Evolutionary conservation across 37 sponge, comb jelly and placozoan genomes (phyloP).

Genomic region (Chondrilla cf. caribensis): DNA sequence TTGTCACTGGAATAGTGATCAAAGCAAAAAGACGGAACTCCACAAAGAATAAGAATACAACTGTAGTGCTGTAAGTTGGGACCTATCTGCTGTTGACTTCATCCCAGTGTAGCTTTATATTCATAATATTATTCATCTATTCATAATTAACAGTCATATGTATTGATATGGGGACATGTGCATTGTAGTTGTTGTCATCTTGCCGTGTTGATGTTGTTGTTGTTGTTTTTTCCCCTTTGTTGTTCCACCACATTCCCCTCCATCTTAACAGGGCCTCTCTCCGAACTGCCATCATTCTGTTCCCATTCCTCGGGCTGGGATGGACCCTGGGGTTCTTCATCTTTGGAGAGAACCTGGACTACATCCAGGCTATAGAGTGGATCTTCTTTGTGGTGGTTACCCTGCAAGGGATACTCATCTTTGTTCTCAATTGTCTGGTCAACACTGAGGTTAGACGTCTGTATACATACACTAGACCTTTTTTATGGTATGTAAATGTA

Average conservation of each 20-base stretch:
- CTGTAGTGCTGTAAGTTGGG: background rate
- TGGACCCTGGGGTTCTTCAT: slow-evolving; percentile 76
- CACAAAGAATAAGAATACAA: slow-evolving; percentile 12
- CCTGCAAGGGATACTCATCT: slow-evolving; percentile 68
- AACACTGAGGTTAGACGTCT: slow-evolving; percentile 64
- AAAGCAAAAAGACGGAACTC: slow-evolving; percentile 30
- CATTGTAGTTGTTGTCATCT: too few relatives aligned
- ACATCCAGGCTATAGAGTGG: slow-evolving; percentile 46
- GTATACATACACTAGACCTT: too few relatives aligned
- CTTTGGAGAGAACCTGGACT: slow-evolving; percentile 24
- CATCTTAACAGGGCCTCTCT: slow-evolving; percentile 33
- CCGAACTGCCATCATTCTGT: slow-evolving; percentile 51
- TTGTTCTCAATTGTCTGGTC: slow-evolving; percentile 66
- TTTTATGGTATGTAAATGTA: background rate
- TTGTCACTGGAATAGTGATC: slow-evolving; percentile 32
- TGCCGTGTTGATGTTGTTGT: too few relatives aligned
- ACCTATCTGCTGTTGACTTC: too few relatives aligned
- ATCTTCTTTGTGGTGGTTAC: slow-evolving; percentile 61
- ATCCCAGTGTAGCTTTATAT: too few relatives aligned
- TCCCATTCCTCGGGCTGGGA: slow-evolving; percentile 63
- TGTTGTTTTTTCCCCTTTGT: background rate
- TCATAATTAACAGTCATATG: too few relatives aligned
- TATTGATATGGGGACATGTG: too few relatives aligned
- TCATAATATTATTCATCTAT: too few relatives aligned
- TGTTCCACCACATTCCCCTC: background rate